These are phyloP conservation scores for Cheilosia soror DNA, from an alignment of 2,888 invertebrate genomes.

Conservation along the genomic window DNA sequence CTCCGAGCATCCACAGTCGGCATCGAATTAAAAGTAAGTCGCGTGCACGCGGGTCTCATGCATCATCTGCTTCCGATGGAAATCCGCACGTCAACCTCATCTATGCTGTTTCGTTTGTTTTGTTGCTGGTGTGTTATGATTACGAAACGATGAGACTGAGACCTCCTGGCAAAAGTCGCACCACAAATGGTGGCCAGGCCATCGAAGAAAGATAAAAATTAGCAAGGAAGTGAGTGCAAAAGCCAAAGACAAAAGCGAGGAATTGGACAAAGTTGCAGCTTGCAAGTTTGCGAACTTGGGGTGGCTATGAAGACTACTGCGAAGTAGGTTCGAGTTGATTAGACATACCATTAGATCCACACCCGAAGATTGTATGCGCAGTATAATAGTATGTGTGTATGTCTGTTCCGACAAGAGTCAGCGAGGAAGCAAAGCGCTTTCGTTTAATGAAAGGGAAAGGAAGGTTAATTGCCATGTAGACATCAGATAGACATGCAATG, in stretches of 20 bases:
- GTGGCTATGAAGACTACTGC: constrained; percentile 13
- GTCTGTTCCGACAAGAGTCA: not conserved
- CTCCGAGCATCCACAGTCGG: constrained; percentile 1
- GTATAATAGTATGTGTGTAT: not conserved
- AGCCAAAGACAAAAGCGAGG: not conserved
- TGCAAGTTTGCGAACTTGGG: constrained; percentile 55
- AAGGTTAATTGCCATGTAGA: constrained; percentile 50
- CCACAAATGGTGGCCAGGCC: constrained; percentile 10
- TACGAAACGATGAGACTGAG: constrained; percentile 10
- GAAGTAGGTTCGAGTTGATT: constrained; percentile 2
- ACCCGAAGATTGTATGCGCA: constrained; percentile 10
- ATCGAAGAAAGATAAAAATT: constrained; percentile 38
- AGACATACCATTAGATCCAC: constrained; percentile 8
- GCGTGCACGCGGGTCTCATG: constrained; percentile 40
- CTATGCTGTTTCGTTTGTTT: constrained; percentile 5
- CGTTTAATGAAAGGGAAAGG: constrained; percentile 60
- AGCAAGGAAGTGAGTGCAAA: constrained; percentile 49
- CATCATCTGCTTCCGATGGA: constrained; percentile 39
- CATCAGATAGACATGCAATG: not conserved
- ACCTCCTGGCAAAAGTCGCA: constrained; percentile 3
- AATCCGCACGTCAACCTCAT: not conserved
- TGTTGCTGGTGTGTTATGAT: constrained; percentile 8
- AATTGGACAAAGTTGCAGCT: constrained; percentile 9
- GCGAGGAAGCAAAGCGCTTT: constrained; percentile 37
- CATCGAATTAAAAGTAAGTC: constrained; percentile 66